A percentile compares a stretch with the other conserved stretches of the same genome.
Conservation (phyloP, 2,113 vertebrate genomes). For the Hippoglossus stenolepis region DNA sequence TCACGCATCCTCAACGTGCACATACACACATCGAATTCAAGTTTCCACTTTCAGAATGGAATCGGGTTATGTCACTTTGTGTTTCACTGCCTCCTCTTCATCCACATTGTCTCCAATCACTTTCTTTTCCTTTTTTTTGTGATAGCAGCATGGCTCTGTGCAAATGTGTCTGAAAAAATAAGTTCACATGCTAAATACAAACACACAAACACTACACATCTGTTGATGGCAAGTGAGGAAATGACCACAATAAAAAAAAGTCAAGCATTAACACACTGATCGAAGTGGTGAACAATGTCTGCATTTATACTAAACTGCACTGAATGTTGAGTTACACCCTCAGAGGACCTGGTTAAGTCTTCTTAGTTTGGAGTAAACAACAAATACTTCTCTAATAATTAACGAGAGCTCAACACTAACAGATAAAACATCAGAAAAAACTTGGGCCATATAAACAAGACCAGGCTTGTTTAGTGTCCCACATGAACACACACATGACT, state of each 20-base stretch:
- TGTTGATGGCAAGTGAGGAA: no score
- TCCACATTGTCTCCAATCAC: no score
- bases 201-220: background rate
- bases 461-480: slow-evolving; percentile 24
- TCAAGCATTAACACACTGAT: background rate
- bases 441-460: slow-evolving; percentile 12
- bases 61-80: no score
- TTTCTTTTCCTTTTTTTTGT: background rate
- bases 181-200: background rate
- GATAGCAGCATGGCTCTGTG: background rate
- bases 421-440: background rate
- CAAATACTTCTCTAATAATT: background rate
- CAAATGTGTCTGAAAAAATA: background rate
- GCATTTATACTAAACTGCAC: background rate
- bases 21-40: background rate
- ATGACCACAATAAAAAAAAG: no score
- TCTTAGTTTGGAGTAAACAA: no score
- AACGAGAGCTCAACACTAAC: background rate
- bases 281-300: background rate
- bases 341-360: background rate
- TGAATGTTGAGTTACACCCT: background rate
- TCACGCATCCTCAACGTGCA: slow-evolving; percentile 4
- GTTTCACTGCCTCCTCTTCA: no score
- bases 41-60: no score
- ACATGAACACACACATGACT: background rate